A percentile compares a stretch with the other conserved stretches of the same genome.
Conservation (phyloP, 2,888 invertebrate genomes). For the Clusia tigrina region DNA sequence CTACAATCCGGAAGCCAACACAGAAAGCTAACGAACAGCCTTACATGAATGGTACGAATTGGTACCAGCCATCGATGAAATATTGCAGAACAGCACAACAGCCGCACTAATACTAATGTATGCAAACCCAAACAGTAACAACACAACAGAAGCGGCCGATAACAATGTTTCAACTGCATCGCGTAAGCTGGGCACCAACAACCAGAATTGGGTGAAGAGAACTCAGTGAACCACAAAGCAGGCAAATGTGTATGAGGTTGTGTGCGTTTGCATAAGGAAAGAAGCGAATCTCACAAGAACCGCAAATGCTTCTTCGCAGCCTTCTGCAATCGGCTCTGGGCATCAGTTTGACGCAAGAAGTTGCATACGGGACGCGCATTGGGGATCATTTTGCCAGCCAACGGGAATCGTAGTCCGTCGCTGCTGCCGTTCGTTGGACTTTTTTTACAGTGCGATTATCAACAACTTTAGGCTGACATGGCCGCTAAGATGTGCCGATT, state of each 20-base stretch:
- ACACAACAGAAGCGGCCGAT: neutral
- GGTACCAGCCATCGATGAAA: neutral
- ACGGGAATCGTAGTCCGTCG: too few species aligned
- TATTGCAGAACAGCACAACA: neutral
- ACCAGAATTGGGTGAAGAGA: conserved; percentile 5
- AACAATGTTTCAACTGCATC: neutral
- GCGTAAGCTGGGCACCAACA: neutral
- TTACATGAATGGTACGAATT: neutral
- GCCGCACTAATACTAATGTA: too few species aligned
- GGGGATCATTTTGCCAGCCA: too few species aligned
- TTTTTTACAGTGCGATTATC: too few species aligned
- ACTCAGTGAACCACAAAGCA: conserved; percentile 5
- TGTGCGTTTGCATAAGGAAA: neutral
- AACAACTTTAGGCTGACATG: too few species aligned
- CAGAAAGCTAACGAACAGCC: neutral
- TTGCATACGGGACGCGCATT: neutral
- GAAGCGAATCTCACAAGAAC: neutral
- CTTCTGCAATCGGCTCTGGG: neutral
- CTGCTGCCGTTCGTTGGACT: too few species aligned
- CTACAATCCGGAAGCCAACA: conserved; percentile 1
- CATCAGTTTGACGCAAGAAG: neutral
- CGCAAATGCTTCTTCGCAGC: neutral
- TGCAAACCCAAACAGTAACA: neutral
- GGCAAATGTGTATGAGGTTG: too few species aligned
- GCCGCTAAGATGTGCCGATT: too few species aligned